These are phyloP conservation scores for Petrolisthes manimaculis DNA, from an alignment of 2,888 invertebrate genomes.

Conservation along the genomic window DNA sequence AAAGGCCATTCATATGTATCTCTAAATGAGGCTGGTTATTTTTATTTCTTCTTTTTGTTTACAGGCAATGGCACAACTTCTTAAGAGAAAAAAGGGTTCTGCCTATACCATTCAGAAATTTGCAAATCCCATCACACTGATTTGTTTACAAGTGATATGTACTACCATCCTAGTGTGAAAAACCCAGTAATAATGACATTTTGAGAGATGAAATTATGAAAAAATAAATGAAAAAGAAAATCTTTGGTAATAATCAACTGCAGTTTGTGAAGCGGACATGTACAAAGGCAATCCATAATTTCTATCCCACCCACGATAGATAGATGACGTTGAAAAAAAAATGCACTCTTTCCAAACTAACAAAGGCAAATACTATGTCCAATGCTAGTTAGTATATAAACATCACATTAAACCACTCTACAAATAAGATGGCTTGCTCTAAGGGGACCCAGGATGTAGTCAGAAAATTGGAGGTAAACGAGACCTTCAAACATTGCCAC, in stretches of 20 bases:
- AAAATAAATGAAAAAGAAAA: constrained; percentile 33
- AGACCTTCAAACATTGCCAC: too few species aligned
- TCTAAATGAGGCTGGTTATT: constrained; percentile 6
- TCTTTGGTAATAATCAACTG: constrained; percentile 53
- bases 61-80: constrained; percentile 31
- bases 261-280: constrained; percentile 53
- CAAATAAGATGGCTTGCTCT: too few species aligned
- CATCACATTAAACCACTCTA: too few species aligned
- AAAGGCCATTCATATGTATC: not conserved
- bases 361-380: too few species aligned
- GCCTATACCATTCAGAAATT: constrained; percentile 23
- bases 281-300: not conserved
- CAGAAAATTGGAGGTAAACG: too few species aligned
- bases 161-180: constrained; percentile 50
- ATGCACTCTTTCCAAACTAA: too few species aligned
- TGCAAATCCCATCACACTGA: constrained; percentile 19
- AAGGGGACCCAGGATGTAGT: too few species aligned
- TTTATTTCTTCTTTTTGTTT: constrained; percentile 4
- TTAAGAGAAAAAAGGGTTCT: not conserved
- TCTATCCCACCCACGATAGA: too few species aligned
- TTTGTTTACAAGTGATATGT: constrained; percentile 56
- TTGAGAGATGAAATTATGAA: constrained; percentile 28
- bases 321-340: too few species aligned
- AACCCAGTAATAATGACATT: constrained; percentile 26
- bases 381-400: too few species aligned